Evolutionary conservation across 2,888 invertebrate genomes (phyloP).

Genomic region (Embidobia sp.): DNA sequence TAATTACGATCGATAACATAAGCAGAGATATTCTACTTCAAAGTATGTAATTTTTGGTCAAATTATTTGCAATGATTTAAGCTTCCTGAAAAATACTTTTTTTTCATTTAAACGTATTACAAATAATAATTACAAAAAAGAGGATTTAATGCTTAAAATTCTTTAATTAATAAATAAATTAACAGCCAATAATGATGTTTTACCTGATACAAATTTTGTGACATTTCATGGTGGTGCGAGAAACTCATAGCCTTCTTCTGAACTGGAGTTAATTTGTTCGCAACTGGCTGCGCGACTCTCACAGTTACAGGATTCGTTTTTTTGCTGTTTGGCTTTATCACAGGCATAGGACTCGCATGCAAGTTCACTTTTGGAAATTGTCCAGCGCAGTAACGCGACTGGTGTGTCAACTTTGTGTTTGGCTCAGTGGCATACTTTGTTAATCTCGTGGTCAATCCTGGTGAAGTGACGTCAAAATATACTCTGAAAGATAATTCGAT

Average conservation of each 20-base stretch:
- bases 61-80: too few relatives aligned
- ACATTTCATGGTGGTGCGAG: slow-evolving; percentile 35
- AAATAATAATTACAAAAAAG: too few relatives aligned
- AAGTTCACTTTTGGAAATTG: slow-evolving; percentile 79
- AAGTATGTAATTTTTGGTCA: too few relatives aligned
- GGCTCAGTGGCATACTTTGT: slow-evolving; percentile 78
- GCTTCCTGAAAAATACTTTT: too few relatives aligned
- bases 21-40: too few relatives aligned
- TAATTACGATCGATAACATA: too few relatives aligned
- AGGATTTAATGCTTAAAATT: too few relatives aligned
- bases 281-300: slow-evolving; percentile 76
- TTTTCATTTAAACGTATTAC: too few relatives aligned
- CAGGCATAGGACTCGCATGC: slow-evolving; percentile 73
- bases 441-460: slow-evolving; percentile 76
- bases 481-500: slow-evolving; percentile 65
- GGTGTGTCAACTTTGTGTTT: slow-evolving; percentile 74
- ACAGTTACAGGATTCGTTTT: slow-evolving; percentile 75
- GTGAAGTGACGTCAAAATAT: slow-evolving; percentile 76
- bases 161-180: too few relatives aligned
- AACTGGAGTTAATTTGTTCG: slow-evolving; percentile 69
- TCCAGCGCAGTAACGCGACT: slow-evolving; percentile 76
- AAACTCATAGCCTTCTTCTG: slow-evolving; percentile 69
- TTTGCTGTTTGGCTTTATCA: slow-evolving; percentile 72
- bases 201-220: slow-evolving; percentile 68
- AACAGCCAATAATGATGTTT: too few relatives aligned